Conservation (phyloP, 1,140 invertebrate species). For the Aradophagus sp. region DNA sequence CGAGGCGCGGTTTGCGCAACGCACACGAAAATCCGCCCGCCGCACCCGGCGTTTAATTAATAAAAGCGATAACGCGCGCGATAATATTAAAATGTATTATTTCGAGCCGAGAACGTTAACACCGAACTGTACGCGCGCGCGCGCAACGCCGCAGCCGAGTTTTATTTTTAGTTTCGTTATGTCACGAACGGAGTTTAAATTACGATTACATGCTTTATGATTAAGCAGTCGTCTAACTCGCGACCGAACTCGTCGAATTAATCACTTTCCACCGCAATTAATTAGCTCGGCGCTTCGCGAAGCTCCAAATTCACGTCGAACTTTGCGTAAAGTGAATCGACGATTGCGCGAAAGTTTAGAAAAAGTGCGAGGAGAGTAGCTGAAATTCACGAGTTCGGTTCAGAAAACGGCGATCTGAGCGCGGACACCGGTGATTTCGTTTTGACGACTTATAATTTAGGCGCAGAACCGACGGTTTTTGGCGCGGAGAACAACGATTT, state of each 20-base stretch:
- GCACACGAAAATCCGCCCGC: slow-evolving; percentile 8
- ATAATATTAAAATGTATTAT: slow-evolving; percentile 35
- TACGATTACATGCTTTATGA: slow-evolving; percentile 38
- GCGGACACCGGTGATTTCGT: too few relatives aligned
- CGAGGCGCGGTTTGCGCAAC: slow-evolving; percentile 35
- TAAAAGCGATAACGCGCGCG: slow-evolving; percentile 28
- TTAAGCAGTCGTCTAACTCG: slow-evolving; percentile 21
- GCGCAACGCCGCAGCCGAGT: neutral
- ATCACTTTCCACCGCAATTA: too few relatives aligned
- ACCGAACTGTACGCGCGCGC: slow-evolving; percentile 1
- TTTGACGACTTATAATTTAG: too few relatives aligned
- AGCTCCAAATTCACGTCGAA: too few relatives aligned
- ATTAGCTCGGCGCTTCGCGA: too few relatives aligned
- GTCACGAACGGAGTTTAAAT: slow-evolving; percentile 43
- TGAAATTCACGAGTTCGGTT: too few relatives aligned
- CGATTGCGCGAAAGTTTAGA: too few relatives aligned
- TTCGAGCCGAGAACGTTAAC: slow-evolving; percentile 15
- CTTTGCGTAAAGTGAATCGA: too few relatives aligned
- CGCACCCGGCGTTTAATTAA: slow-evolving; percentile 17
- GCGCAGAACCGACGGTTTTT: too few relatives aligned
- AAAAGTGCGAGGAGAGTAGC: too few relatives aligned
- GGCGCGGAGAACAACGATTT: too few relatives aligned
- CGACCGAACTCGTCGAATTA: neutral
- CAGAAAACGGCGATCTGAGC: too few relatives aligned
- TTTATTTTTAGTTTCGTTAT: slow-evolving; percentile 50